Evolutionary conservation across 2,797 vertebrate species (phyloP), one percentile per base, ranked within the genome.

Genomic region (Sus cebifrons): DNA sequence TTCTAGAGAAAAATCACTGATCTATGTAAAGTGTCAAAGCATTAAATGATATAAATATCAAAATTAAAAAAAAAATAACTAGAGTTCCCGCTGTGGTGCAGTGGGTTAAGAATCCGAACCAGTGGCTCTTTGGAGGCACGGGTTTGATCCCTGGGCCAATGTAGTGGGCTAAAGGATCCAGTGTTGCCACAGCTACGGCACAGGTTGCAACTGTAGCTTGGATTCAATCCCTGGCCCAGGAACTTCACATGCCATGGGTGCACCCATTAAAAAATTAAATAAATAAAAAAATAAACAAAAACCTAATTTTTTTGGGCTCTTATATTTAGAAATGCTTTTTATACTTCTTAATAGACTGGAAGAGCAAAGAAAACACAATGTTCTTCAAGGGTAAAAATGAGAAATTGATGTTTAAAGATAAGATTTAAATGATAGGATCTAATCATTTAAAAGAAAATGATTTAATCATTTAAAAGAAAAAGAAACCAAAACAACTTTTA

Each of bases 21-120:
- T 92, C 49, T 86, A 92, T n/a, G 85, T 75, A 60, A 86, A 62
- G 13, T 62, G 15, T 94, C 18, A 56, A 36, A 82, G 32, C 25
- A 93, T 86, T 91, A 95, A 94, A 94, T 94, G 44, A 29, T 96
- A 82, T 70, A 94, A 83, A 88, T 79, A 92, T n/a, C 21, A 5
- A 67, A 25, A 70, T 79, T 91, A 85, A 12, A 60, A 54, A 93
- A 78, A 86, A 97, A 70, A 18, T 44, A 96, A 78, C 25, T 89
- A 20, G 44, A 49, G 44, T 49, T 49, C 5, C 44, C 1, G 44
- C 44, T 49, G 44, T 49, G 44, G 44, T 49, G 44, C 44, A 49
- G 44, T 49, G 44, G 44, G 44, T 49, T 49, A 49, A 49, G 44
- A 49, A 49, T 49, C 44, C 2, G 44, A 49, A 49, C 6, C 44